These are phyloP conservation scores for Criorhina ranunculi DNA, from an alignment of 2,888 invertebrate genomes.

Conservation along the genomic window DNA sequence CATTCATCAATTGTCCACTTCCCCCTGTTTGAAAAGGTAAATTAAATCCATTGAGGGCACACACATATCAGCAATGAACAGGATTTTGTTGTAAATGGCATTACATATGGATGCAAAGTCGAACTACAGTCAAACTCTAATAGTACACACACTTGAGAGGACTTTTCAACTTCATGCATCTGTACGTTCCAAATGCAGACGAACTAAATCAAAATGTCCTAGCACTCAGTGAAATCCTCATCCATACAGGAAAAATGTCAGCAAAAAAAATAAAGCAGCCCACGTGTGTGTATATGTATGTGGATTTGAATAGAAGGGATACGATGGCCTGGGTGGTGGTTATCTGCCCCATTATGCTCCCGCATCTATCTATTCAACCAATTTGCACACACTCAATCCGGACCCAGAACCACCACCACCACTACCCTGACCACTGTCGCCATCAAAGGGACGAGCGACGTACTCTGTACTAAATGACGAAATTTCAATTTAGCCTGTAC, in stretches of 20 bases:
- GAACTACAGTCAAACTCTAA: slow-evolving; percentile 28
- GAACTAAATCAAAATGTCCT: slow-evolving; percentile 75
- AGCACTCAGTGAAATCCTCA: slow-evolving; percentile 40
- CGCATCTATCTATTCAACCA: slow-evolving; percentile 76
- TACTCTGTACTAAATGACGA: slow-evolving; percentile 70
- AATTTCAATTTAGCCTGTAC: slow-evolving; percentile 75
- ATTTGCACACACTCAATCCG: slow-evolving; percentile 75
- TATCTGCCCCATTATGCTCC: slow-evolving; percentile 57
- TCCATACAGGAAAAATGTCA: slow-evolving; percentile 5
- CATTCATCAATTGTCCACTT: slow-evolving; percentile 73
- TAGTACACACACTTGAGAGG: slow-evolving; percentile 40
- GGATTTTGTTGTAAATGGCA: slow-evolving; percentile 58
- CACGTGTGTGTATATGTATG: slow-evolving; percentile 38
- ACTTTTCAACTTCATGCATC: slow-evolving; percentile 65
- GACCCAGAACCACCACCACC: slow-evolving; percentile 29
- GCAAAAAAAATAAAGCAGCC: slow-evolving; percentile 11
- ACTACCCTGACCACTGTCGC: slow-evolving; percentile 49
- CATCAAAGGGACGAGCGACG: slow-evolving; percentile 57
- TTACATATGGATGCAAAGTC: slow-evolving; percentile 57
- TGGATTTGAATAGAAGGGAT: neutral
- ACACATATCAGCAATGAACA: slow-evolving; percentile 47
- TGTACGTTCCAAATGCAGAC: slow-evolving; percentile 33
- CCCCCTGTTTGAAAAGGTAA: slow-evolving; percentile 70
- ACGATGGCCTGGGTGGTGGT: slow-evolving; percentile 8
- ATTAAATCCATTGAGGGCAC: slow-evolving; percentile 59